Evolutionary conservation across 1,140 invertebrate species (phyloP).

Genomic region (Drosophila watanabei): DNA sequence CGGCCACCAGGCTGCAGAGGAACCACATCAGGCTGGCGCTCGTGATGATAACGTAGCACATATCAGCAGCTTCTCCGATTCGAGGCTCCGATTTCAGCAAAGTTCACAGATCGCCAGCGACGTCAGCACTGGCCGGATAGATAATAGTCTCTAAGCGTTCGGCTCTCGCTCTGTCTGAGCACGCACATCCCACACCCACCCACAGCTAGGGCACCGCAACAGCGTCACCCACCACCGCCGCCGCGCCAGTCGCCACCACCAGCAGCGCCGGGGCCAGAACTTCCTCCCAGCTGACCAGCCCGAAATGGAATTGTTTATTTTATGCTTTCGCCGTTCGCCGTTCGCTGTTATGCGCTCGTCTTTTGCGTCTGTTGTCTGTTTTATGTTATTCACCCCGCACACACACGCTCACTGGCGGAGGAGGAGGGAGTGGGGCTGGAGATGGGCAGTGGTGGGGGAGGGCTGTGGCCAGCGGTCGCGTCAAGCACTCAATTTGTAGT

Average conservation of each 20-base stretch:
- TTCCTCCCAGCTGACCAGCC: slow-evolving; percentile 78
- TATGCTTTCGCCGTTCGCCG: slow-evolving; percentile 77
- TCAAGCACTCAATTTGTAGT: slow-evolving; percentile 54
- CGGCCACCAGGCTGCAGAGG: slow-evolving; percentile 90
- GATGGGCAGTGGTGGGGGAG: slow-evolving; percentile 9
- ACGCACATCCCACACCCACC: slow-evolving; percentile 38
- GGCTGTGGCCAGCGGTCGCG: slow-evolving; percentile 32
- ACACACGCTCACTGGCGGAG: slow-evolving; percentile 24
- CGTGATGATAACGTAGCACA: slow-evolving; percentile 94
- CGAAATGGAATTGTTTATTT: slow-evolving; percentile 82
- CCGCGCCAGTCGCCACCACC: slow-evolving; percentile 33
- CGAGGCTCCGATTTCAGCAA: not conserved
- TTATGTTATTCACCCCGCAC: slow-evolving; percentile 77
- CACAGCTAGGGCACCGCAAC: slow-evolving; percentile 25
- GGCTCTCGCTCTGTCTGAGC: slow-evolving; percentile 31
- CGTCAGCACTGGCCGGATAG: slow-evolving; percentile 66
- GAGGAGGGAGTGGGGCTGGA: slow-evolving; percentile 9
- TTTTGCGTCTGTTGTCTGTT: slow-evolving; percentile 64
- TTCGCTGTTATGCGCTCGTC: too few species aligned
- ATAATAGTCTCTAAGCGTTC: slow-evolving; percentile 66
- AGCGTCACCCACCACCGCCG: slow-evolving; percentile 35
- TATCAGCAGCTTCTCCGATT: slow-evolving; percentile 73
- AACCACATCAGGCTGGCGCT: slow-evolving; percentile 93
- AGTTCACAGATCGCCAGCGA: slow-evolving; percentile 34
- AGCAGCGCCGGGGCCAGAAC: slow-evolving; percentile 43